phyloP scores from a whole-genome alignment of 30 jellyfish, hydroid and myxozoan genomes.

The Mastigias papua region DNA sequence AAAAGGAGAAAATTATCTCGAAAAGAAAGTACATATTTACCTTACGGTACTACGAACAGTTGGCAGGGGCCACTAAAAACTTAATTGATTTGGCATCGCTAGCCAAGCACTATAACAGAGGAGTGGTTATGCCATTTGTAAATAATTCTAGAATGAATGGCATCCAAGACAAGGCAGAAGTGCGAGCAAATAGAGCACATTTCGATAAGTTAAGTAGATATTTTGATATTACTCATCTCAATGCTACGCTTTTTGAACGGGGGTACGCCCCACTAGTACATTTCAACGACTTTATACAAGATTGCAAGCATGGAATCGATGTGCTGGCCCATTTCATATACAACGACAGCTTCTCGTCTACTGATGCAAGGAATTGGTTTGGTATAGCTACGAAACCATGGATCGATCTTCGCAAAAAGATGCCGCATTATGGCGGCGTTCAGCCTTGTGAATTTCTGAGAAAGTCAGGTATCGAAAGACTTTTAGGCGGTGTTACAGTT shows the following conservation, averaged over 20 bases:
- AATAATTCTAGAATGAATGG: constrained; percentile 95
- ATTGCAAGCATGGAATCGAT: constrained; percentile 74
- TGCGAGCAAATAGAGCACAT: constrained; percentile 2
- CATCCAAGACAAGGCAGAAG: constrained; percentile 54
- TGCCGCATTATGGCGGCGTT: constrained; percentile 66
- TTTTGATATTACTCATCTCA: constrained; percentile 74
- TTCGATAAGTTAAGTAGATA: constrained; percentile 78
- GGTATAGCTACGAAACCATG: constrained; percentile 52
- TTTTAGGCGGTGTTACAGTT: constrained; percentile 68
- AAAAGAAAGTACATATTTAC: constrained; percentile 71
- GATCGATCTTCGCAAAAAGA: constrained; percentile 7
- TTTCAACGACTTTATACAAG: constrained; percentile 63
- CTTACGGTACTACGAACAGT: constrained; percentile 90
- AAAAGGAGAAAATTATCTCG: background rate
- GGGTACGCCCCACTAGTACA: constrained; percentile 88
- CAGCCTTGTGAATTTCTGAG: constrained; percentile 70
- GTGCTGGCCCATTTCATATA: constrained; percentile 84
- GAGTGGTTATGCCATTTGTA: constrained; percentile 88
- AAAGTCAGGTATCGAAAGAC: constrained; percentile 67
- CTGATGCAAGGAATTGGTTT: constrained; percentile 82
- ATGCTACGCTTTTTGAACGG: constrained; percentile 76
- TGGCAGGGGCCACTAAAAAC: constrained; percentile 89
- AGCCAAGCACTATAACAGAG: constrained; percentile 80
- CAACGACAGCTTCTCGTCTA: constrained; percentile 55
- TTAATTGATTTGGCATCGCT: constrained; percentile 86